Base-by-base conservation (phyloP, 2,888 invertebrate species). In the Mactromeris polynyma region DNA sequence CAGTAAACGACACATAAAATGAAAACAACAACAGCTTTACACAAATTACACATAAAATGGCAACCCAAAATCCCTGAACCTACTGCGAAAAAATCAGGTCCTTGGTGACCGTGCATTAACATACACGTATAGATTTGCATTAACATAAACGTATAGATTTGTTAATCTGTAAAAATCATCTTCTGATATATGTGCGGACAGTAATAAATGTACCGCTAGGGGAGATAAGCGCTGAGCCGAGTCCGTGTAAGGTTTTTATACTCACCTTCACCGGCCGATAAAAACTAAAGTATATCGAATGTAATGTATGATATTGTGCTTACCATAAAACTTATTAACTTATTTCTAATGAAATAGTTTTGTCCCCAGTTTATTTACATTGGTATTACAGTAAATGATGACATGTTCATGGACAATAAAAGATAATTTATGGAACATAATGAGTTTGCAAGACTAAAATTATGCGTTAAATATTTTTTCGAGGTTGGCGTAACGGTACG, bases 281-380 rank as follows among this genome's bases (percentile, higher is more conserved):
- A 73, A 33, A 73, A 33, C 73, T 14, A 33, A 69, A n/a, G 42
- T 73, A 46, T 40, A 11, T 42, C 40, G 73, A 31, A 33, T 26
- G 26, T 86, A 82, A 86, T 82, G 33, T 86, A 86, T 86, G 81
- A 77, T 82, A 73, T 86, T 82, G 86, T 86, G 54, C 86, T 86
- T 78, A 86, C 77, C 77, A 31, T n/a, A n/a, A 64, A 64, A 64
- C 9, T n/a, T 26, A 64, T 64, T 26, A 64, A 26, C 19, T 36
- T 17, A 33, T 17, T n/a, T n/a, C n/a, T n/a, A n/a, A n/a, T n/a
- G 17, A 36, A 33, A 11, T 33, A 36, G 2, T 36, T 58, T 58
- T 1, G 58, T 58, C 26, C 6, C 58, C 33, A 17, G 36, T 73
- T 14, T 33, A 73, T 9, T 36, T 17, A 17, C 2, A 17, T 14